Base-by-base conservation (phyloP, 1,140 invertebrate species). In the Scaptomyza graminum region DNA sequence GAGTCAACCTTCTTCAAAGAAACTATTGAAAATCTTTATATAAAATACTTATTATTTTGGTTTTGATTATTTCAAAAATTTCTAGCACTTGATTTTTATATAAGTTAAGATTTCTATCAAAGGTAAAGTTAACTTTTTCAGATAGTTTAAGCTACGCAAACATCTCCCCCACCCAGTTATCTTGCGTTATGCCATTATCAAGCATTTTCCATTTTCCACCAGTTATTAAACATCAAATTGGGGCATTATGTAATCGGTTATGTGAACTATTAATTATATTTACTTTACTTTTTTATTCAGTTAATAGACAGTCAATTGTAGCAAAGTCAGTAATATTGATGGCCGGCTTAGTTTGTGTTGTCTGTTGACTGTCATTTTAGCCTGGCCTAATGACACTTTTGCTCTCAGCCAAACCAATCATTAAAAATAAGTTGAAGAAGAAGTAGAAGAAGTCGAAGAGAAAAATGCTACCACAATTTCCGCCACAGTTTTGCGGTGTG, bases 311-410 rank as follows among this genome's bases (percentile, higher is more conserved):
- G 46, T 37, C 51, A 67, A 51, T 67, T 52, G 56, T 69, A 28
- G 31, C 44, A 34, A 34, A 50, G 44, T 37, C 28, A 66, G 18
- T 18, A 28, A 16, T 34, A 66, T n/a, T 18, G 41, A 43, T 34
- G 37, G 41, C 15, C 49, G 37, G 37, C 68, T 57, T 46, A 57
- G 41, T 46, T 46, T 28, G 31, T 28, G 31, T 12, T 12, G 55
- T n/a, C n/a, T n/a, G n/a, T n/a, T n/a, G 46, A 55, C 72, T 59
- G 54, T 16, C 46, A 79, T 74, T 75, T 66, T 63, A 43, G 37
- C 54, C 18, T 54, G 56, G 55, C 54, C 62, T 87, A 85, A 85
- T 87, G 82, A 75, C 82, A 87, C 82, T 87, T 87, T 87, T 87
- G 82, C 82, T 87, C 78, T 85, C 74, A 46, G 49, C 61, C 51